Evolutionary conservation across 2,888 invertebrate species (phyloP).

Genomic region (Eilema caniola): DNA sequence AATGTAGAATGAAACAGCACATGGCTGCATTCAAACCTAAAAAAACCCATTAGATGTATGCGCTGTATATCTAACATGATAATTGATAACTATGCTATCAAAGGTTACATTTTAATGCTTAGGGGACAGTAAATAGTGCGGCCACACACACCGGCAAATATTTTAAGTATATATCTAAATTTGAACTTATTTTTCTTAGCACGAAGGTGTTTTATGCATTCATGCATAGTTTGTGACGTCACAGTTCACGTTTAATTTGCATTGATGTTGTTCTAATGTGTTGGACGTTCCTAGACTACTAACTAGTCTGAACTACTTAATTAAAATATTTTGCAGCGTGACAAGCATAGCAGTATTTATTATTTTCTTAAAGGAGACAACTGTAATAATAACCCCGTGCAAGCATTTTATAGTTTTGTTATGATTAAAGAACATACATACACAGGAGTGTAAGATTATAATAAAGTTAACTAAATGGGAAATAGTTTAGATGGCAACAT

Average conservation of each 20-base stretch:
- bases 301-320: not conserved
- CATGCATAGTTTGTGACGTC: not conserved
- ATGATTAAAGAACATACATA: too few species aligned
- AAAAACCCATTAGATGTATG: not conserved
- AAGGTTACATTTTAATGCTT: not conserved
- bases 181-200: not conserved
- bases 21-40: not conserved
- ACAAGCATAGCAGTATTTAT: not conserved
- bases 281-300: not conserved
- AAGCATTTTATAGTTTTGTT: too few species aligned
- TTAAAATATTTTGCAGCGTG: not conserved
- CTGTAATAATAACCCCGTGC: too few species aligned
- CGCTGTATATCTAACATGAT: not conserved
- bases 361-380: not conserved
- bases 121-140: not conserved
- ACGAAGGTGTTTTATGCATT: not conserved
- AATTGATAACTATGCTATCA: not conserved
- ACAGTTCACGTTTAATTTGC: constrained; percentile 1
- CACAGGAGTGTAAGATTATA: too few species aligned
- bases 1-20: too few species aligned
- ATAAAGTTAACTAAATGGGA: too few species aligned
- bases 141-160: not conserved
- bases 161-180: not conserved
- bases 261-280: not conserved
- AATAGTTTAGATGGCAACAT: too few species aligned